A percentile compares a stretch with the other conserved stretches of the same genome.
phyloP scores from a whole-genome alignment of 2,797 vertebrate species.

The Bradypodion ventrale region DNA sequence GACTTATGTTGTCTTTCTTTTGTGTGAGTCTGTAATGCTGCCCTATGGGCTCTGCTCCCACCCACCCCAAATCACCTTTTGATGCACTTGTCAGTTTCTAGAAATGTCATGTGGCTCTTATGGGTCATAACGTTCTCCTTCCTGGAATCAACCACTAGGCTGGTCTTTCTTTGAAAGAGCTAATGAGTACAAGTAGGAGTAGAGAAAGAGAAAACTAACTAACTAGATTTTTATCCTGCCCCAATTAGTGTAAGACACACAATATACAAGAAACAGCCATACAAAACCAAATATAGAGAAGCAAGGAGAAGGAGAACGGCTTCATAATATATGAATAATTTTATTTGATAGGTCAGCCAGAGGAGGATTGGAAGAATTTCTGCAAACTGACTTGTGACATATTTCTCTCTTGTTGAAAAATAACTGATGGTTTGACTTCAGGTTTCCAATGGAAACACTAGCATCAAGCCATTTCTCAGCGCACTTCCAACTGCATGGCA shows the following conservation, averaged over 20 bases:
- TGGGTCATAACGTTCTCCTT: neutral
- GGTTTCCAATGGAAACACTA: slow-evolving; percentile 33
- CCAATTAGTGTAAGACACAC: too few relatives aligned
- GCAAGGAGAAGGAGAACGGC: fast-evolving
- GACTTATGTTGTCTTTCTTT: neutral
- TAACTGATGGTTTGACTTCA: fast-evolving
- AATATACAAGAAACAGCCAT: too few relatives aligned
- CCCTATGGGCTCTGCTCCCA: neutral
- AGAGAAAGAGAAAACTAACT: too few relatives aligned
- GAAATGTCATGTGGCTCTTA: too few relatives aligned
- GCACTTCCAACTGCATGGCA: slow-evolving; percentile 20
- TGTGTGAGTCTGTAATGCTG: neutral
- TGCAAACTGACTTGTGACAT: slow-evolving; percentile 37
- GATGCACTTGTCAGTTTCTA: neutral
- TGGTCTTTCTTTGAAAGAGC: too few relatives aligned
- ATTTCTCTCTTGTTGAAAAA: fast-evolving
- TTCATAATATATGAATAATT: slow-evolving; percentile 22
- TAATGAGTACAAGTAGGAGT: too few relatives aligned
- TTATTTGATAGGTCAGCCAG: neutral
- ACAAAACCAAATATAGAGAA: too few relatives aligned
- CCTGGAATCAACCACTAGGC: too few relatives aligned
- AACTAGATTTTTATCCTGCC: too few relatives aligned
- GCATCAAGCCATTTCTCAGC: neutral
- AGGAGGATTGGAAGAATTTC: slow-evolving; percentile 24
- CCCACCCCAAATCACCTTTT: neutral